phyloP scores from a whole-genome alignment of 2,113 vertebrate genomes.

The Lichenostomus cassidix region DNA sequence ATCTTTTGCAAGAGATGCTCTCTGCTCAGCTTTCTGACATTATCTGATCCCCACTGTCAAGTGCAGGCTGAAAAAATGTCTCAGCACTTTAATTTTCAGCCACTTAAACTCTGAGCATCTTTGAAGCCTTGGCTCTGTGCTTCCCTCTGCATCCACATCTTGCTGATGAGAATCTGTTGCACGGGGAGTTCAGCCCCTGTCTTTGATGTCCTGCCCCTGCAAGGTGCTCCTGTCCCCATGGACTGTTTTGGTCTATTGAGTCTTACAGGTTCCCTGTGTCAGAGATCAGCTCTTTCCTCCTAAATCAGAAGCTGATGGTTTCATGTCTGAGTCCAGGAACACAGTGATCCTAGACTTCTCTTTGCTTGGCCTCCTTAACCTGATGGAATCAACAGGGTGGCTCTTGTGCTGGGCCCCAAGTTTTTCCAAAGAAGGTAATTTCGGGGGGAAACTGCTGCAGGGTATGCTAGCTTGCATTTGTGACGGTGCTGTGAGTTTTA shows the following conservation, averaged over 20 bases:
- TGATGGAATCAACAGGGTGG: not conserved
- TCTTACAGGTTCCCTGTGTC: not conserved
- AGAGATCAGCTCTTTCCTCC: not conserved
- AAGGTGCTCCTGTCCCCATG: not conserved
- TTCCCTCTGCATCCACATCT: fast-evolving
- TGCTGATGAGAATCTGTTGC: not conserved
- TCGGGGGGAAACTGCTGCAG: not conserved
- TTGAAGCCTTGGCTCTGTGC: not conserved
- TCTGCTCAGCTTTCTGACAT: not conserved
- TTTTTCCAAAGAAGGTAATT: not conserved
- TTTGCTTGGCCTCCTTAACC: not conserved
- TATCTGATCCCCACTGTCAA: slow-evolving; percentile 18
- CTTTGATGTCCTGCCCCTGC: not conserved
- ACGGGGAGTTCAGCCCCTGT: not conserved
- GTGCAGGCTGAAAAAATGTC: not conserved
- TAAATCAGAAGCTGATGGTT: not conserved
- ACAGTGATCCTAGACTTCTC: not conserved
- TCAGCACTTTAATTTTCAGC: not conserved
- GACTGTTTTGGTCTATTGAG: not conserved
- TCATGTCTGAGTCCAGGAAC: not conserved
- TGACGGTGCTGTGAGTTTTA: not conserved
- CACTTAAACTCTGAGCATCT: not conserved
- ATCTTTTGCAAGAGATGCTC: not conserved
- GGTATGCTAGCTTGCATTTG: not conserved
- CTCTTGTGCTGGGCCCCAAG: not conserved